These are phyloP conservation scores for Condylostylus longicornis DNA, from an alignment of 1,140 invertebrate species.

Conservation along the genomic window DNA sequence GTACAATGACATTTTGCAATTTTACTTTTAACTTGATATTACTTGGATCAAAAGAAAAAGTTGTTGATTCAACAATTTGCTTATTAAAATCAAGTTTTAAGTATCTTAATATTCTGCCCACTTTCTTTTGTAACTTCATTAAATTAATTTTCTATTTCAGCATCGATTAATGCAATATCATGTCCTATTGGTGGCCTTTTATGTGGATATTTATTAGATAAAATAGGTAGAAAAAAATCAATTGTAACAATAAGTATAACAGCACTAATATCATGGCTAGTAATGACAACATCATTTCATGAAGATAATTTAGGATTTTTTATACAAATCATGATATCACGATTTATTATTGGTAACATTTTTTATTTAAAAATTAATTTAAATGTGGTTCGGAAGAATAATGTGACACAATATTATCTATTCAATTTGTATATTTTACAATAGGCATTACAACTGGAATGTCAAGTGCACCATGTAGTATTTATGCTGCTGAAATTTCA, in stretches of 20 bases:
- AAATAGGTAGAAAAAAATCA: conserved; percentile 4
- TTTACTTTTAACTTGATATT: no score
- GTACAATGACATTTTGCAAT: no score
- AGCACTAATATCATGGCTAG: conserved; percentile 4
- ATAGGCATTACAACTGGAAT: conserved; percentile 39
- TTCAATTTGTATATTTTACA: conserved; percentile 27
- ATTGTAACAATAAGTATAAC: conserved; percentile 2
- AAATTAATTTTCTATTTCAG: background rate
- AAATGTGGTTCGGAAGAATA: background rate
- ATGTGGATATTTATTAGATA: conserved; percentile 1
- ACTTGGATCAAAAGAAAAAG: background rate
- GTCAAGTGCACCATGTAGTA: conserved; percentile 37
- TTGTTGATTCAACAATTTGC: no score
- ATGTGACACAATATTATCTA: conserved; percentile 14
- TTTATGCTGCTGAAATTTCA: conserved; percentile 41
- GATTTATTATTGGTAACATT: conserved; percentile 4
- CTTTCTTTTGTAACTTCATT: background rate
- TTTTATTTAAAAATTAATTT: conserved; percentile 13
- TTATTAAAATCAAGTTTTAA: no score
- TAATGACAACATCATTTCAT: background rate
- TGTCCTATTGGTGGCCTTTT: conserved; percentile 6
- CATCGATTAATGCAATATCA: conserved; percentile 4
- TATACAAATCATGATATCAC: conserved; percentile 5
- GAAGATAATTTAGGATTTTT: background rate
- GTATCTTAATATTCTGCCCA: no score